phyloP scores from a whole-genome alignment of 2,888 invertebrate species.

The Eilema caniola region DNA sequence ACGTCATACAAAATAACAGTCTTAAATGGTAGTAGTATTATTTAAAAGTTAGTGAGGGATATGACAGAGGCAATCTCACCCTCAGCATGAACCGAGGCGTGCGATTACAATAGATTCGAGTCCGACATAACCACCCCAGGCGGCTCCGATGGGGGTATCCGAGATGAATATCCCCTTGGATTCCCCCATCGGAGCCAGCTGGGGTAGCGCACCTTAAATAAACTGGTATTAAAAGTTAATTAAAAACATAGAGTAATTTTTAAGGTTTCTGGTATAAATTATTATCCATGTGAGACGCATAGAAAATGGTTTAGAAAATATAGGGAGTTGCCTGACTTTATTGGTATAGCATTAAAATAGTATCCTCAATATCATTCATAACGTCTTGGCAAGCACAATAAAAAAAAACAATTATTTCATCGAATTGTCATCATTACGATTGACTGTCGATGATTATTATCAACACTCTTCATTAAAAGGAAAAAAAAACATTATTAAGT shows the following conservation, averaged over 20 bases:
- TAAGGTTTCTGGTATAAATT: background rate
- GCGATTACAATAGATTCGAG: too few species aligned
- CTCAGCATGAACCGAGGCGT: too few species aligned
- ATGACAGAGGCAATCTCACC: too few species aligned
- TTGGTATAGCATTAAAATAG: background rate
- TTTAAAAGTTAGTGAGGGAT: background rate
- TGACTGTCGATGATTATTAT: background rate
- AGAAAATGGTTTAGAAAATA: background rate
- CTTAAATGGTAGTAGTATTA: background rate
- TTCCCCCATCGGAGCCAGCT: too few species aligned
- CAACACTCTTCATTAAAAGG: constrained; percentile 35
- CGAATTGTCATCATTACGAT: background rate
- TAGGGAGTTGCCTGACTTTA: background rate
- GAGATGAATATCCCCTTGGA: too few species aligned
- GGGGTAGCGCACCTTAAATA: too few species aligned
- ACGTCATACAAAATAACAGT: background rate
- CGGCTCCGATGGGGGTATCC: too few species aligned
- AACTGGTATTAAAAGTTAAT: too few species aligned
- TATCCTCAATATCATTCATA: background rate
- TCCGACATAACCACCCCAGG: too few species aligned
- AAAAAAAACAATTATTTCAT: background rate
- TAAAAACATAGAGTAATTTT: background rate
- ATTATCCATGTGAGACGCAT: background rate
- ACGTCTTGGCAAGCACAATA: background rate
- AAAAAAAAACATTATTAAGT: constrained; percentile 10